Conservation (phyloP, 2,113 vertebrate genomes). For the Numida meleagris region DNA sequence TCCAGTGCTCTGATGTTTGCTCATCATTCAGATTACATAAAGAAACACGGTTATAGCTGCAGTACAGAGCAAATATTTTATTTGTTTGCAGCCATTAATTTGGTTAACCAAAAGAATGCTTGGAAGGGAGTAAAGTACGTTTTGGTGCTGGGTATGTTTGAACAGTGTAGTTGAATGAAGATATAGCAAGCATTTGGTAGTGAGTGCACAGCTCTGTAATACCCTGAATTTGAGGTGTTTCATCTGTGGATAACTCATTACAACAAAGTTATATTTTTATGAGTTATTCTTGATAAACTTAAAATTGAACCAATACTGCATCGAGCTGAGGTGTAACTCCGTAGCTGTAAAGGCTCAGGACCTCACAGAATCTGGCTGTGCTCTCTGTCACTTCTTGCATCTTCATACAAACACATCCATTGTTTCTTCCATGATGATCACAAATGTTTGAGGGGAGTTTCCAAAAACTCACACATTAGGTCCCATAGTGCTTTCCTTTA, state of each 20-base stretch:
- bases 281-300: slow-evolving; percentile 23
- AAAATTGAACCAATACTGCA: background rate
- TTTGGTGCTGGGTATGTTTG: background rate
- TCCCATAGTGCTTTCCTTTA: background rate
- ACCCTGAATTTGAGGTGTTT: background rate
- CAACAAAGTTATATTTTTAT: background rate
- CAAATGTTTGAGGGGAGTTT: background rate
- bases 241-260: background rate
- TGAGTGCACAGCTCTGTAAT: rapidly evolving
- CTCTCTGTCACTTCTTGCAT: background rate
- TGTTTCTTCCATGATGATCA: background rate
- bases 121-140: background rate
- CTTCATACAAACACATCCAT: background rate
- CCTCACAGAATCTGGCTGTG: background rate
- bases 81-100: slow-evolving; percentile 17
- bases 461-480: background rate
- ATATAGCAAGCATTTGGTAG: background rate
- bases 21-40: background rate
- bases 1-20: background rate
- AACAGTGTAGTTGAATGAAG: background rate
- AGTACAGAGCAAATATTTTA: slow-evolving; percentile 4
- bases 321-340: background rate
- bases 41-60: slow-evolving; percentile 3
- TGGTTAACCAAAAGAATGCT: background rate
- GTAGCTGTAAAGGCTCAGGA: background rate